phyloP scores from a whole-genome alignment of 2,113 vertebrate species.

The Tachysurus vachellii region DNA sequence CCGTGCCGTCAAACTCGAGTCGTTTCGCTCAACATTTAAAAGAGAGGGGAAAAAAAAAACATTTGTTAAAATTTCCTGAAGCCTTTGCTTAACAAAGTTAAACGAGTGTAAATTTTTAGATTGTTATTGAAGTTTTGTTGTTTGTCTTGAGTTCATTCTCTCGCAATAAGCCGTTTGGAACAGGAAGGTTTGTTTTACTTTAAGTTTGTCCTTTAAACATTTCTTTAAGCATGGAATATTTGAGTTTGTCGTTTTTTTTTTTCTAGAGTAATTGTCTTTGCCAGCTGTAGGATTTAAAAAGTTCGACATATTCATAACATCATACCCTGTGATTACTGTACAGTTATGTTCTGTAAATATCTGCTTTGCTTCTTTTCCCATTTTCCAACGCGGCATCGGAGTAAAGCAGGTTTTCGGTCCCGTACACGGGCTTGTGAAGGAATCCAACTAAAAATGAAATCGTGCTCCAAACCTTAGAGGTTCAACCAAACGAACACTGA shows the following conservation, averaged over 20 bases:
- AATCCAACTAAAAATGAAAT: neutral
- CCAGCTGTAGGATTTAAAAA: neutral
- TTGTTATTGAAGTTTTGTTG: slow-evolving; percentile 1
- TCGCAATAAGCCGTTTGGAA: neutral
- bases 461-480: neutral
- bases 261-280: slow-evolving; percentile 13
- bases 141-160: neutral
- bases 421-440: neutral
- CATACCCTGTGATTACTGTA: slow-evolving; percentile 6
- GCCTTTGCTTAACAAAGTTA: slow-evolving; percentile 5
- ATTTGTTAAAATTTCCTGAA: neutral
- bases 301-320: neutral
- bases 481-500: neutral
- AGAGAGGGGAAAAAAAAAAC: neutral
- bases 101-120: slow-evolving; percentile 51
- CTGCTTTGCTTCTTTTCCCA: neutral
- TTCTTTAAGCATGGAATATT: slow-evolving; percentile 4
- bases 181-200: neutral
- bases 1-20: neutral
- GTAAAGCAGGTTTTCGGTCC: neutral
- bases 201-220: slow-evolving; percentile 1
- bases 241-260: neutral
- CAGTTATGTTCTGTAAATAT: slow-evolving; percentile 31
- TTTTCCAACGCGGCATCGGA: neutral
- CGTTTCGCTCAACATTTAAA: neutral